Evolutionary conservation across 2,888 invertebrate genomes (phyloP).

Genomic region (Amphipyra berbera): DNA sequence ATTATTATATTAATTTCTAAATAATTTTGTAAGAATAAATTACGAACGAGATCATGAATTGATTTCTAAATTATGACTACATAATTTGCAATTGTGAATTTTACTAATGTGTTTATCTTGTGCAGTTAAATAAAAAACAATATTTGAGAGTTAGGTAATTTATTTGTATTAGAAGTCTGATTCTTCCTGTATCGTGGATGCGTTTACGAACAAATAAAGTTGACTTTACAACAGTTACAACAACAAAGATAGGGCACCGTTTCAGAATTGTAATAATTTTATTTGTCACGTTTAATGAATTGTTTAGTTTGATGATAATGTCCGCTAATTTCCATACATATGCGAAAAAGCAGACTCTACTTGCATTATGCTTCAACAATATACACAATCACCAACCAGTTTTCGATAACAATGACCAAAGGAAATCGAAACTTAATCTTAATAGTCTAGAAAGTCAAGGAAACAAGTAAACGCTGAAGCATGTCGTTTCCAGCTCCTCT

Average conservation of each 20-base stretch:
- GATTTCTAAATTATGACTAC: constrained; percentile 28
- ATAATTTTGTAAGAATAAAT: constrained; percentile 39
- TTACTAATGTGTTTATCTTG: background rate
- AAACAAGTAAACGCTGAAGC: constrained; percentile 4
- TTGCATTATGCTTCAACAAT: no score
- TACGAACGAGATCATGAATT: constrained; percentile 26
- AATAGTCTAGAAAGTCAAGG: constrained; percentile 1
- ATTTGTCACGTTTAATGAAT: no score
- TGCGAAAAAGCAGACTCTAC: no score
- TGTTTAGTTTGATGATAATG: no score
- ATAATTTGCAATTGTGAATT: constrained; percentile 28
- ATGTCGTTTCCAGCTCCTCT: constrained; percentile 30
- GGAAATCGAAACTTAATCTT: constrained; percentile 1
- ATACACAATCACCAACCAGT: background rate
- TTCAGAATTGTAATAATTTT: no score
- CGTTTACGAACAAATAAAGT: no score
- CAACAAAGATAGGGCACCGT: no score
- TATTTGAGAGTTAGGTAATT: no score
- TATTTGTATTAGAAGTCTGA: no score
- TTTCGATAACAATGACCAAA: constrained; percentile 1
- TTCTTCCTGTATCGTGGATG: no score
- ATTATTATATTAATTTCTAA: constrained; percentile 36
- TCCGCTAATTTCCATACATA: no score
- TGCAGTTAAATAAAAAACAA: background rate
- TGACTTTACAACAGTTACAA: no score